Conservation (phyloP, 2,113 vertebrate species). For the Pantherophis guttatus region DNA sequence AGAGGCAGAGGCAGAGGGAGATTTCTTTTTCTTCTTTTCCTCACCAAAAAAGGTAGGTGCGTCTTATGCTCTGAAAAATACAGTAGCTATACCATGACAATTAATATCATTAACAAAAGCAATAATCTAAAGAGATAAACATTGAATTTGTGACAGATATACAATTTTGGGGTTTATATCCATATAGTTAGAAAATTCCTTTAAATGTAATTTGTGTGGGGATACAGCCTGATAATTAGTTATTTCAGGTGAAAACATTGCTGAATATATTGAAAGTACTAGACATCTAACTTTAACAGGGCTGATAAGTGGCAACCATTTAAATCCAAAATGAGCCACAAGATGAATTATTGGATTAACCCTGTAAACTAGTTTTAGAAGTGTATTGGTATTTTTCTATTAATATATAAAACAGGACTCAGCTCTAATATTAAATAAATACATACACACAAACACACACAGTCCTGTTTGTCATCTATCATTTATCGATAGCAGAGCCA, state of each 20-base stretch:
- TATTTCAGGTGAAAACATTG: not conserved
- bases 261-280: not conserved
- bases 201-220: not conserved
- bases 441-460: not conserved
- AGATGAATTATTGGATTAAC: not conserved
- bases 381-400: not conserved
- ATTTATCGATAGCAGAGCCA: not conserved
- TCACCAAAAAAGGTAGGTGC: too few relatives aligned
- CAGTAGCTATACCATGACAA: not conserved
- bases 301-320: not conserved
- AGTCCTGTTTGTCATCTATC: not conserved
- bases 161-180: not conserved
- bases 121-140: not conserved
- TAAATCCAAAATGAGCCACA: not conserved
- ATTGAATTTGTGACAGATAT: not conserved
- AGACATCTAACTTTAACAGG: not conserved
- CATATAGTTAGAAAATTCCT: not conserved
- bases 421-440: not conserved
- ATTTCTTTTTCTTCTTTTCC: too few relatives aligned
- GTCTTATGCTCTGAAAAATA: too few relatives aligned
- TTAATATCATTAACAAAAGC: not conserved
- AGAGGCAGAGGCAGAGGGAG: too few relatives aligned
- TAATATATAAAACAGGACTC: not conserved
- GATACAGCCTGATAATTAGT: not conserved
- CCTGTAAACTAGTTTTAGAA: not conserved